Evolutionary conservation across 2,797 vertebrate species (phyloP), one percentile per base, ranked within the genome.

Genomic region (Rhynchotus rufescens): DNA sequence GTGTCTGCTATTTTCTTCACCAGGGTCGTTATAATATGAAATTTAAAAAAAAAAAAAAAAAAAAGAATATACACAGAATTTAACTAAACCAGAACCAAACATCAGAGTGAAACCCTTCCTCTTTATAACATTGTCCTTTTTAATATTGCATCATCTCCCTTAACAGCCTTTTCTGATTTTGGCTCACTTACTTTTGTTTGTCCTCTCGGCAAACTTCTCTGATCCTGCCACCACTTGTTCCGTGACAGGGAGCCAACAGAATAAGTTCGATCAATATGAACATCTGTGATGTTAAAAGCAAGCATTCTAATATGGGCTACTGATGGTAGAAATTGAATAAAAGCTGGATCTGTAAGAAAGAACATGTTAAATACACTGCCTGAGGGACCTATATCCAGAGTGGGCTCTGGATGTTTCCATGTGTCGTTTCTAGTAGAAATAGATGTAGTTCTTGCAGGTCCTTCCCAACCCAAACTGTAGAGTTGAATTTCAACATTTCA

Each of bases 81-180:
- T 12, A 66, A 64, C 23, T 56, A 74, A 82, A 61, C 16, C 26
- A 72, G 68, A 71, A 71, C 6, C 11, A 60, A 89, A 81, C 15
- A 69, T 7, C 34, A 62, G 9, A 22, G 20, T 75, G 80, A 83
- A 91, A 56, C 73, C 12, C 10, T 72, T 86, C 13, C 28, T 68
- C 32, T 86, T 20, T 10, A 21, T 38, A 45, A 40, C 47, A 26
- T 4, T n/a, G n/a, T n/a, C n/a, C 32, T 86, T 20, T 10, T 19
- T 38, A 45, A 40, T 44, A 26, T 4, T 32, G 56, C 34, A 49
- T 0, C 0, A 0, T 1, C 7, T 45, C 17, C 20, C 8, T 68
- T 9, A 9, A 12, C 54, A 56, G 17, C 52, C 15, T 54, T 54
- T 16, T 28, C 17, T n/a, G n/a, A n/a, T 56, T 56, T 30, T 56